Evolutionary conservation across 2,888 invertebrate genomes (phyloP).

Genomic region (Magallana nippona): DNA sequence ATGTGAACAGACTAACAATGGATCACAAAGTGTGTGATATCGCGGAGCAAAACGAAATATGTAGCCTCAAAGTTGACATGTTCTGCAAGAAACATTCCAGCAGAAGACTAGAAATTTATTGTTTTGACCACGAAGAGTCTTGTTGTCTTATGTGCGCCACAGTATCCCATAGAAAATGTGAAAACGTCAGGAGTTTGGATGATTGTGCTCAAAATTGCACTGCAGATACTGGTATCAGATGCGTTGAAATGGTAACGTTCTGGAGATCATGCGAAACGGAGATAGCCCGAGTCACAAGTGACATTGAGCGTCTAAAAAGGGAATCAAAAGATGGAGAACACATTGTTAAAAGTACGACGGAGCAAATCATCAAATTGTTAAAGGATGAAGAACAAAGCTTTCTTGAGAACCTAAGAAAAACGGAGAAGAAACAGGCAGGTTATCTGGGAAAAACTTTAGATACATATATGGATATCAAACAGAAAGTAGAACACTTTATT

Average conservation of each 20-base stretch:
- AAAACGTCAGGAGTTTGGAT: conserved; percentile 3
- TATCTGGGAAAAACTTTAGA: not conserved
- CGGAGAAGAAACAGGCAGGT: not conserved
- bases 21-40: conserved; percentile 7
- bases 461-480: not conserved
- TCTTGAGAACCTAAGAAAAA: not conserved
- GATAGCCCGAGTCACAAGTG: not conserved
- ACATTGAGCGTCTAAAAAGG: not conserved
- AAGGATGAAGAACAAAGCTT: not conserved
- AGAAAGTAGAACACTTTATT: not conserved
- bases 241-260: not conserved
- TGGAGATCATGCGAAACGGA: not conserved
- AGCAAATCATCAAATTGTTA: not conserved
- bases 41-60: not conserved
- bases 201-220: not conserved
- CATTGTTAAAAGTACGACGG: not conserved
- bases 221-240: not conserved
- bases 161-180: not conserved
- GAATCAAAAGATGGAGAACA: not conserved
- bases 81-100: not conserved
- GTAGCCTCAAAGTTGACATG: not conserved
- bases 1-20: not conserved
- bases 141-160: conserved; percentile 15
- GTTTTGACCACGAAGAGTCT: conserved; percentile 27
- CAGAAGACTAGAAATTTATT: conserved; percentile 25